Evolutionary conservation across 2,797 vertebrate species (phyloP).

Genomic region (Fratercula arctica): DNA sequence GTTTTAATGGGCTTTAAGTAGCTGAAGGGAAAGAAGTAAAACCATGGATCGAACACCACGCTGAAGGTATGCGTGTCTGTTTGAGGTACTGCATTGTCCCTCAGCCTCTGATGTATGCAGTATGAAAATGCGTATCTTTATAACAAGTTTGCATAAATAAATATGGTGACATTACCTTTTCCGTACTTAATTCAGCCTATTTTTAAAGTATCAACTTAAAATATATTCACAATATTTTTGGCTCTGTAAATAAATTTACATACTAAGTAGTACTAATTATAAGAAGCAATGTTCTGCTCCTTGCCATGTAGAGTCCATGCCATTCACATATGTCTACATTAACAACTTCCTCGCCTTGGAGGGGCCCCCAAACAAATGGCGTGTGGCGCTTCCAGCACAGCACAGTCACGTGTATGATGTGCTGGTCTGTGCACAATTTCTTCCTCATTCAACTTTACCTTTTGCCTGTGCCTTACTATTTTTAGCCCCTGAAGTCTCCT

Average conservation of each 20-base stretch:
- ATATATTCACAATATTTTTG: not conserved
- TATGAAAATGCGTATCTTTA: not conserved
- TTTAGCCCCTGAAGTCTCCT: not conserved
- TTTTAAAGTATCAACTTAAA: not conserved
- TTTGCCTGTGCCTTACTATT: not conserved
- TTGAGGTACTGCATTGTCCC: not conserved
- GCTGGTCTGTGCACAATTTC: not conserved
- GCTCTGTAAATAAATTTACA: not conserved
- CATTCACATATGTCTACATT: not conserved
- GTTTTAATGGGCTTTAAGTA: conserved; percentile 25
- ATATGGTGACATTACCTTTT: not conserved
- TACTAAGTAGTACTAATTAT: not conserved
- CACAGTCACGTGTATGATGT: not conserved
- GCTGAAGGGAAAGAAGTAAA: not conserved
- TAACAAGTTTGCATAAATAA: not conserved
- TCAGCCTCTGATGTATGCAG: not conserved
- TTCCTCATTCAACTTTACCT: not conserved
- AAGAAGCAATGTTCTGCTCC: not conserved
- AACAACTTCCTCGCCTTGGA: not conserved
- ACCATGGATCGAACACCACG: not conserved
- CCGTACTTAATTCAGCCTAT: not conserved
- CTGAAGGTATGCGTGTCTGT: not conserved
- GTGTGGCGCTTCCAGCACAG: not conserved
- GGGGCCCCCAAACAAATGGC: not conserved
- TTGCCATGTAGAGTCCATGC: not conserved